Percentiles rank a stretch among this genome's conserved stretches.
Evolutionary conservation across 2,888 invertebrate species (phyloP).

Genomic region (Calephelis perditalis): DNA sequence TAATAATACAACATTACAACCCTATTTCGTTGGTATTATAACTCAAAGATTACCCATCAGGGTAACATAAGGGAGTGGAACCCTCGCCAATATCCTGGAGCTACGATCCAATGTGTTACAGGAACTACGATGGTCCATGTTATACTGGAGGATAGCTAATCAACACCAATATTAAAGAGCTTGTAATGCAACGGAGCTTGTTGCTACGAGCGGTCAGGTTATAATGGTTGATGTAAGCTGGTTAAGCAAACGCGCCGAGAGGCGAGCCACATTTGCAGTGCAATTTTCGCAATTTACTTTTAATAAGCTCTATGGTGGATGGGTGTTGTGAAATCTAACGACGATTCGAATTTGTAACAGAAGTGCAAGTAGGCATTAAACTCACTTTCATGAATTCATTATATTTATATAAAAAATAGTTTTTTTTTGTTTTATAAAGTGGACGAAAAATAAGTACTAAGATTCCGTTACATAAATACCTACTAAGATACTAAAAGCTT

Average conservation of each 20-base stretch:
- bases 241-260: constrained; percentile 56
- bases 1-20: constrained; percentile 65
- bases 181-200: constrained; percentile 23
- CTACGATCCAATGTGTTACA: constrained; percentile 23
- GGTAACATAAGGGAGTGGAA: constrained; percentile 45
- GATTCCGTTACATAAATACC: too few relatives aligned
- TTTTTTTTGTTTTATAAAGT: too few relatives aligned
- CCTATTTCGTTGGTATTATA: constrained; percentile 55
- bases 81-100: constrained; percentile 32
- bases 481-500: too few relatives aligned
- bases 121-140: constrained; percentile 36
- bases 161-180: constrained; percentile 36
- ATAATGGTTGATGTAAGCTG: constrained; percentile 47
- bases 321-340: constrained; percentile 57
- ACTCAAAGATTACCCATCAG: constrained; percentile 68
- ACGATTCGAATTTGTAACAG: constrained; percentile 31
- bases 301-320: constrained; percentile 65
- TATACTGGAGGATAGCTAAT: constrained; percentile 35
- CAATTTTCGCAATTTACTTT: constrained; percentile 76
- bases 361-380: constrained; percentile 9
- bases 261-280: constrained; percentile 69
- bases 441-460: too few relatives aligned
- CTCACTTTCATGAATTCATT: neutral
- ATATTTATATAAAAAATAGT: too few relatives aligned
- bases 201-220: constrained; percentile 35